phyloP scores from a whole-genome alignment of 2,888 invertebrate species.

The Parnassius orleans region DNA sequence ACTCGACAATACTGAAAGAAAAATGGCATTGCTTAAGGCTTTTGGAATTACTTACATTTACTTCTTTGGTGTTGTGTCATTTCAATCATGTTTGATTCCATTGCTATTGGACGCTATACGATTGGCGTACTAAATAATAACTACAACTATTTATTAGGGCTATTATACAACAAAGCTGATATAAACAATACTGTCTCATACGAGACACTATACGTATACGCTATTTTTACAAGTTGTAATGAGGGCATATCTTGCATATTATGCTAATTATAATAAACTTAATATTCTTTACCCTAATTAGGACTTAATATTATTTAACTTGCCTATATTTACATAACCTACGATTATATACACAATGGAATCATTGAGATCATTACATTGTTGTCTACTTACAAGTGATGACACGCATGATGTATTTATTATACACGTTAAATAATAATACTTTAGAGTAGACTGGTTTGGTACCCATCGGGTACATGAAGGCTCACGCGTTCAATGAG shows the following conservation, averaged over 20 bases:
- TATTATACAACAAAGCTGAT: constrained; percentile 24
- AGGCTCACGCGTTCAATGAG: background rate
- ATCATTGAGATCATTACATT: constrained; percentile 78
- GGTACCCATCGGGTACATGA: constrained; percentile 52
- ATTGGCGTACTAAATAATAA: constrained; percentile 52
- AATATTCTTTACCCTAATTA: constrained; percentile 47
- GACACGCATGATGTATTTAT: constrained; percentile 64
- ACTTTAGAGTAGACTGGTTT: constrained; percentile 74
- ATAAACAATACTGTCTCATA: constrained; percentile 17
- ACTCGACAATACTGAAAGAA: constrained; percentile 74
- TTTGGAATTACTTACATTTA: constrained; percentile 63
- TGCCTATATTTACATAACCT: constrained; percentile 66
- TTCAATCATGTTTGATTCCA: constrained; percentile 49
- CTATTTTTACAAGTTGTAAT: constrained; percentile 21
- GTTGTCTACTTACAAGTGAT: constrained; percentile 57
- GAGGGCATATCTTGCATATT: constrained; percentile 47
- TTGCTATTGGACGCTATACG: constrained; percentile 74
- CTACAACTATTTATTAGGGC: constrained; percentile 17
- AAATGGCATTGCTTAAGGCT: constrained; percentile 63
- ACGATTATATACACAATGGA: constrained; percentile 76
- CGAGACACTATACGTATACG: constrained; percentile 24
- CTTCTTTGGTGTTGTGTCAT: constrained; percentile 79
- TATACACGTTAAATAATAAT: constrained; percentile 61
- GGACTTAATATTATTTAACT: constrained; percentile 41
- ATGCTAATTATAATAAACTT: constrained; percentile 48